phyloP scores from a whole-genome alignment of 2,888 invertebrate genomes.

The Agrochola litura region DNA sequence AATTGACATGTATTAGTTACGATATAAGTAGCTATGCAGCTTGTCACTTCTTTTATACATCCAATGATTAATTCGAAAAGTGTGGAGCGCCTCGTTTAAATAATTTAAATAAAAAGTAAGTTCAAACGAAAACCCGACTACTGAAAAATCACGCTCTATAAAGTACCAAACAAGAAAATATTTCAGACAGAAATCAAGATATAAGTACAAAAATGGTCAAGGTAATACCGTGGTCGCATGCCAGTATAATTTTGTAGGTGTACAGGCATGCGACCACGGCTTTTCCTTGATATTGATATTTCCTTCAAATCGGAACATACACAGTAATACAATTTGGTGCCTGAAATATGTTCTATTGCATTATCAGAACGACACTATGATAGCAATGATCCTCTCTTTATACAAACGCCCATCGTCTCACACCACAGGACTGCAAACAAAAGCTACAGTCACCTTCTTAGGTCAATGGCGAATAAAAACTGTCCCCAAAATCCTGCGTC shows the following conservation, averaged over 20 bases:
- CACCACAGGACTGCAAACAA: slow-evolving; percentile 3
- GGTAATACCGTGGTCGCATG: too few relatives aligned
- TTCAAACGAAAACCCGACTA: too few relatives aligned
- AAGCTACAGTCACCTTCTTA: slow-evolving; percentile 8
- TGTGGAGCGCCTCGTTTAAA: neutral
- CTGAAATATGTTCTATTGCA: neutral
- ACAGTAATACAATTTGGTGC: neutral
- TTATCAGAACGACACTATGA: neutral
- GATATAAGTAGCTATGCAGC: too few relatives aligned
- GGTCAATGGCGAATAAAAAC: slow-evolving; percentile 57
- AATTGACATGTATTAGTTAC: too few relatives aligned
- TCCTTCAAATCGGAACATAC: neutral
- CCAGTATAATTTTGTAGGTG: too few relatives aligned
- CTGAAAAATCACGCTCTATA: too few relatives aligned
- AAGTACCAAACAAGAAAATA: too few relatives aligned
- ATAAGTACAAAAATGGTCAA: too few relatives aligned
- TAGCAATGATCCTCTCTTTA: neutral
- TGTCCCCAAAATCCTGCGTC: slow-evolving; percentile 40
- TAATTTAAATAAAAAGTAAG: neutral
- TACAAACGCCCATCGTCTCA: neutral
- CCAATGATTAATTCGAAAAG: neutral
- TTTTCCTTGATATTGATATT: too few relatives aligned
- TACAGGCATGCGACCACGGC: too few relatives aligned
- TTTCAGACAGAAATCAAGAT: too few relatives aligned
- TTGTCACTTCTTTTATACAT: neutral